Percentiles rank a stretch among this genome's conserved stretches.
phyloP scores from a whole-genome alignment of 2,113 vertebrate genomes.

The Ceuthmochares aereus region DNA sequence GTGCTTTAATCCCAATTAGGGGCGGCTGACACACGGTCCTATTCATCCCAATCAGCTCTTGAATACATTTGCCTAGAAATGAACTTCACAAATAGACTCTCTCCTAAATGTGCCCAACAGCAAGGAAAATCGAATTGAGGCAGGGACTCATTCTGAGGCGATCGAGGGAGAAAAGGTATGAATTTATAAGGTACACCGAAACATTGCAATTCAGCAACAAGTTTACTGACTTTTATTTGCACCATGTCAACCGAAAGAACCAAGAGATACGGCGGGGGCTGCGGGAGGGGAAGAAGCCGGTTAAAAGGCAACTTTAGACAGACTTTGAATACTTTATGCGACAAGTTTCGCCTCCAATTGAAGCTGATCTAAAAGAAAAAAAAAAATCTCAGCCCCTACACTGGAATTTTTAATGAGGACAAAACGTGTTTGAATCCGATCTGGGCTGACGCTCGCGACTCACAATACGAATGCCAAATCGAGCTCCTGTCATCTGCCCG shows the following conservation, averaged over 20 bases:
- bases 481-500: constrained; percentile 94
- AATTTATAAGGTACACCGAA: constrained; percentile 98
- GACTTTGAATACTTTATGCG: constrained; percentile 87
- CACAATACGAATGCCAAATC: constrained; percentile 77
- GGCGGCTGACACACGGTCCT: constrained; percentile 98
- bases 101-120: constrained; percentile 94
- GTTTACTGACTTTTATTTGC: constrained; percentile 92
- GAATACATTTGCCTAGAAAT: constrained; percentile 99
- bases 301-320: constrained; percentile 85
- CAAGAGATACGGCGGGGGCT: constrained; percentile 81
- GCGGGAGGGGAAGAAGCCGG: constrained; percentile 74
- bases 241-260: constrained; percentile 92
- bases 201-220: constrained; percentile 95
- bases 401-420: constrained; percentile 63
- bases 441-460: constrained; percentile 62
- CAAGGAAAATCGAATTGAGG: constrained; percentile 98
- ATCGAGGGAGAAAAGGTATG: constrained; percentile 93
- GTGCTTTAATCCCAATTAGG: constrained; percentile 99
- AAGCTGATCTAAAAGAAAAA: constrained; percentile 9
- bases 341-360: constrained; percentile 77
- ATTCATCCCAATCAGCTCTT: constrained; percentile 90
- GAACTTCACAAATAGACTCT: constrained; percentile 94
- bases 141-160: constrained; percentile 88
- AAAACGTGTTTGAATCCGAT: constrained; percentile 64
- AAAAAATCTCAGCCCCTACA: constrained; percentile 17